Percentiles rank a stretch among this genome's conserved stretches.
phyloP scores from a whole-genome alignment of 2,888 invertebrate genomes.

The Oscheius sp. region DNA sequence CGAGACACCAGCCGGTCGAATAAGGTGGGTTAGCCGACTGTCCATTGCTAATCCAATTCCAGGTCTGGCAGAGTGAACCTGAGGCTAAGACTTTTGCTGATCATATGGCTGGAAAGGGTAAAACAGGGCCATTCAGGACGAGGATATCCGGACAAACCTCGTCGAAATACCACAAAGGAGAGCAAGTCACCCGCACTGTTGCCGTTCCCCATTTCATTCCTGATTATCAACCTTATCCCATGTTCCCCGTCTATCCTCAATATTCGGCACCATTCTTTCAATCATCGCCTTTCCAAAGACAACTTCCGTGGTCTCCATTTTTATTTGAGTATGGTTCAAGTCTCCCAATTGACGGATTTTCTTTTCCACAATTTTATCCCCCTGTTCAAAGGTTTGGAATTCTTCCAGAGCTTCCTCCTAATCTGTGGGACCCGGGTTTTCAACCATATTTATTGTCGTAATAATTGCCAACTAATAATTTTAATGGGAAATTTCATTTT shows the following conservation, averaged over 20 bases:
- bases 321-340: too few relatives aligned
- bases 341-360: too few relatives aligned
- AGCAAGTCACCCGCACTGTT: background rate
- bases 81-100: constrained; percentile 34
- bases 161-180: background rate
- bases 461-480: too few relatives aligned
- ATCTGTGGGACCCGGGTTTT: too few relatives aligned
- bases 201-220: background rate
- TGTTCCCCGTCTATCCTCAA: background rate
- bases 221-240: background rate
- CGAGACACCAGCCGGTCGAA: constrained; percentile 15
- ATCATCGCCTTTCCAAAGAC: too few relatives aligned
- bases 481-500: too few relatives aligned
- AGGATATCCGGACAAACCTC: constrained; percentile 5
- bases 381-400: too few relatives aligned
- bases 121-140: constrained; percentile 11
- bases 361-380: too few relatives aligned
- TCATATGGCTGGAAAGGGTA: constrained; percentile 5
- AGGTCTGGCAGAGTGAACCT: constrained; percentile 33
- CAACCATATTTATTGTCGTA: too few relatives aligned
- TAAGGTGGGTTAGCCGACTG: constrained; percentile 4
- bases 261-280: too few relatives aligned
- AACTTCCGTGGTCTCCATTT: too few relatives aligned
- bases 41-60: constrained; percentile 1
- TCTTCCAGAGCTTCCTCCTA: too few relatives aligned